Conservation (phyloP, 2,113 vertebrate genomes). For the Leptosomus discolor region DNA sequence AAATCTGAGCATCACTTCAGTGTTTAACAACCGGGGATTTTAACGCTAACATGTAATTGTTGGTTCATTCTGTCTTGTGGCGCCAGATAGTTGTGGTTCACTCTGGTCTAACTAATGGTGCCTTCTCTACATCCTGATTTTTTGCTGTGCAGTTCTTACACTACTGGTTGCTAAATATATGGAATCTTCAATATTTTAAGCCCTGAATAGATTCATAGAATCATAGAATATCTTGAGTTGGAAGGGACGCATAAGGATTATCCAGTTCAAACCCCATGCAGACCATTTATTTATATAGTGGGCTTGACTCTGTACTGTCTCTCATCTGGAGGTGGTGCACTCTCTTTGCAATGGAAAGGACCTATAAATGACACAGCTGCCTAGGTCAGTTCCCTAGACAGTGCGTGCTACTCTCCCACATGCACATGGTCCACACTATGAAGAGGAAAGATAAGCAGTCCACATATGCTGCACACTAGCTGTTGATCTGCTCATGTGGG, state of each 20-base stretch:
- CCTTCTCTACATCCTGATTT: not conserved
- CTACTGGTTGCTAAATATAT: not conserved
- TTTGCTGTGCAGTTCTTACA: not conserved
- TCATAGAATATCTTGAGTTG: not conserved
- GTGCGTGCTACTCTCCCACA: fast-evolving
- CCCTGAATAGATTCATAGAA: not conserved
- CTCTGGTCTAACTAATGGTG: not conserved
- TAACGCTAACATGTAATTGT: not conserved
- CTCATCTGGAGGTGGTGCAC: not conserved
- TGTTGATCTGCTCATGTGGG: not conserved
- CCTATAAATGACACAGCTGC: not conserved
- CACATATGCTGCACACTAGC: not conserved
- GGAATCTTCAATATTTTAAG: not conserved
- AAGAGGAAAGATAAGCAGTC: not conserved
- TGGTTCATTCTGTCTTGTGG: not conserved
- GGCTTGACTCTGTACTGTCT: not conserved
- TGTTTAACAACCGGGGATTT: not conserved
- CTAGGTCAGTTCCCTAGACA: not conserved
- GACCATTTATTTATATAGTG: not conserved
- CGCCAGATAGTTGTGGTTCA: not conserved
- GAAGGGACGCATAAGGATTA: not conserved
- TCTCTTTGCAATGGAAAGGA: not conserved
- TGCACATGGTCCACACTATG: not conserved
- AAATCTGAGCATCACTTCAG: not conserved
- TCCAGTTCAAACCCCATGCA: fast-evolving